Evolutionary conservation across 2,888 invertebrate genomes (phyloP), one percentile per base, ranked within the genome.

Genomic region (Tipula helvola): DNA sequence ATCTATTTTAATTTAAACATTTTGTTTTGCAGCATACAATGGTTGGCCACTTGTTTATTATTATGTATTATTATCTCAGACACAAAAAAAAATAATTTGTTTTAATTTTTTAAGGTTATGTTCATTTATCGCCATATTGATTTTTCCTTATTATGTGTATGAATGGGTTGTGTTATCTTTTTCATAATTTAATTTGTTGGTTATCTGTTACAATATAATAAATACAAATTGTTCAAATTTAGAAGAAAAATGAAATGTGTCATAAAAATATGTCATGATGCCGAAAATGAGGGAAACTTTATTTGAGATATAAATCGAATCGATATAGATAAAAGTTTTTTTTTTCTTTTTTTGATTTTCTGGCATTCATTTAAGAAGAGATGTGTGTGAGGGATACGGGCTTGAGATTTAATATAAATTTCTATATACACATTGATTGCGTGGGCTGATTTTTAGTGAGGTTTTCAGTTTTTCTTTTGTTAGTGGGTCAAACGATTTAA

Each of bases 401-500:
- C 71, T 28, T 71, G 2, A 10, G 18, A 71, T 71, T 71, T 71
- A 18, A 71, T 71, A 71, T 71, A 71, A 10, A 71, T 71, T 71
- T 18, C 28, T 28, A 28, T 28, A 71, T 28, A n/a, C n/a, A 44
- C 10, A 5, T 44, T 52, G 10, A 71, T 71, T 71, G 28, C 28
- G 71, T 71, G 71, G 71, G 71, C 71, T 28, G 71, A 28, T 8
- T 71, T 71, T 71, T 71, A 71, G 28, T 71, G 71, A 12, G 12
- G 13, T 13, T 13, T 52, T 52, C 52, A 52, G 28, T 28, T 71
- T 71, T 71, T 57, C 28, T 71, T 71, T 71, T 71, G 71, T 71
- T 71, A 71, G 71, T 71, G 71, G 71, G 71, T 71, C 71, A 71
- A 71, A 71, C 71, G 71, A 71, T 71, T 71, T 71, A 71, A 71